Conservation (phyloP, 2,113 vertebrate species). For the Hippotragus niger region DNA sequence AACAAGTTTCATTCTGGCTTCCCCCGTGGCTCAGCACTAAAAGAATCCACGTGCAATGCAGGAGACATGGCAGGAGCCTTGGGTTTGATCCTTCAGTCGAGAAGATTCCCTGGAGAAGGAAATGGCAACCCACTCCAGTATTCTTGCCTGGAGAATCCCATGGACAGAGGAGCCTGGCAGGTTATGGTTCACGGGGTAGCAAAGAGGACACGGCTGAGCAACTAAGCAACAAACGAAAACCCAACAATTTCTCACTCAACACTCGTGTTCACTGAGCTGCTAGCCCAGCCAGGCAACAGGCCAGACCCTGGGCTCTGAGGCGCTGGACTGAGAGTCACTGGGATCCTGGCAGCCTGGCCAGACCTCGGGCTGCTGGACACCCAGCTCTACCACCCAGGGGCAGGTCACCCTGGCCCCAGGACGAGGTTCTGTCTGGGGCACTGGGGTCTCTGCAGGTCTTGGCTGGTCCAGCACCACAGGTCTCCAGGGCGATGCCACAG, state of each 20-base stretch:
- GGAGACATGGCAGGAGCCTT: not conserved
- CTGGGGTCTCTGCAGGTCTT: not conserved
- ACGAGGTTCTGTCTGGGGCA: not conserved
- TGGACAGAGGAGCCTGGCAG: not conserved
- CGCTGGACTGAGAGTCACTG: accelerated
- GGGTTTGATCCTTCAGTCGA: not conserved
- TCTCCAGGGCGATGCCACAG: accelerated
- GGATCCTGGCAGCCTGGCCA: not conserved
- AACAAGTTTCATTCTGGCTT: not conserved
- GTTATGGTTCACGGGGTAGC: not conserved
- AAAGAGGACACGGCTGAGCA: not conserved
- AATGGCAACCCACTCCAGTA: not conserved
- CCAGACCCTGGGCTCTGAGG: not conserved
- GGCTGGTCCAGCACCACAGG: accelerated
- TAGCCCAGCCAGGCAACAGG: not conserved
- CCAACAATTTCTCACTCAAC: not conserved
- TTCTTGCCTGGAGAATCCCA: not conserved
- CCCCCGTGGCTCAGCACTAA: not conserved
- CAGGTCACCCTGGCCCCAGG: not conserved
- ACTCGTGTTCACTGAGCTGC: accelerated
- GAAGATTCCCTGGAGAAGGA: not conserved
- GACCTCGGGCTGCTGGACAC: not conserved
- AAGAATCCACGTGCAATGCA: not conserved
- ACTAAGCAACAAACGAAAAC: not conserved
- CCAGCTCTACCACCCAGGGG: not conserved